Percentiles rank a stretch among this genome's conserved stretches.
These are phyloP conservation scores for Lycodopsis pacificus DNA, from an alignment of 2,797 vertebrate genomes.

Conservation along the genomic window DNA sequence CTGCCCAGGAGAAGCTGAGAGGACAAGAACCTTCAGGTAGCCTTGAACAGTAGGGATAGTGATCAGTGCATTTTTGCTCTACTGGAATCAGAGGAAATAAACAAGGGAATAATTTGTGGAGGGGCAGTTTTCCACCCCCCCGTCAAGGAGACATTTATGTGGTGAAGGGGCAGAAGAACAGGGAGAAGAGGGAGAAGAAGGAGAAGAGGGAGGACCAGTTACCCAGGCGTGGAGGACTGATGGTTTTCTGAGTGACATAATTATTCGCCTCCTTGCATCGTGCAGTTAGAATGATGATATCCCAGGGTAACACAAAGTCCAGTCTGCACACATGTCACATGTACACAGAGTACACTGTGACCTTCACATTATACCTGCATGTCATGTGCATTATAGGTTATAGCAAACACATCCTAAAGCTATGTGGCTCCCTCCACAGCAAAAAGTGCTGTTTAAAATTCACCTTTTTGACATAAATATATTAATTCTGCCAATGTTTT, in stretches of 20 bases:
- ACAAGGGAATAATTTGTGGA: conserved; percentile 62
- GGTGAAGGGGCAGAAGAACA: conserved; percentile 45
- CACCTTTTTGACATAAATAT: conserved; percentile 50
- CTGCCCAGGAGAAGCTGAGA: conserved; percentile 58
- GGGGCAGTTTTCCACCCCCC: conserved; percentile 70
- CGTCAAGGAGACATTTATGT: conserved; percentile 77
- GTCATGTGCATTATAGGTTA: conserved; percentile 71
- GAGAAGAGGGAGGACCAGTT: conserved; percentile 56
- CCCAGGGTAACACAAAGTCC: conserved; percentile 41
- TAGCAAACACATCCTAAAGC: conserved; percentile 63
- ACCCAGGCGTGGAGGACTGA: conserved; percentile 80
- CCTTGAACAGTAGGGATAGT: conserved; percentile 76
- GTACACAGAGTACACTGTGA: conserved; percentile 68
- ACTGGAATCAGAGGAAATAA: conserved; percentile 69
- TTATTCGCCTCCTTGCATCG: conserved; percentile 77
- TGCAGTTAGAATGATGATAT: conserved; percentile 80
- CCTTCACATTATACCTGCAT: conserved; percentile 74
- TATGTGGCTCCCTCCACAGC: conserved; percentile 22
- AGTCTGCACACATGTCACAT: conserved; percentile 59
- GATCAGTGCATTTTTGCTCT: conserved; percentile 63
- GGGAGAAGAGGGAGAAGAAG: conserved; percentile 2
- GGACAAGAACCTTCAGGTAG: conserved; percentile 71
- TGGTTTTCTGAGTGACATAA: conserved; percentile 82
- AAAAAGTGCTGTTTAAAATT: conserved; percentile 41
- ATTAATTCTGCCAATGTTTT: conserved; percentile 43